phyloP scores from a whole-genome alignment of 2,113 vertebrate species.

The Chaetura pelagica region DNA sequence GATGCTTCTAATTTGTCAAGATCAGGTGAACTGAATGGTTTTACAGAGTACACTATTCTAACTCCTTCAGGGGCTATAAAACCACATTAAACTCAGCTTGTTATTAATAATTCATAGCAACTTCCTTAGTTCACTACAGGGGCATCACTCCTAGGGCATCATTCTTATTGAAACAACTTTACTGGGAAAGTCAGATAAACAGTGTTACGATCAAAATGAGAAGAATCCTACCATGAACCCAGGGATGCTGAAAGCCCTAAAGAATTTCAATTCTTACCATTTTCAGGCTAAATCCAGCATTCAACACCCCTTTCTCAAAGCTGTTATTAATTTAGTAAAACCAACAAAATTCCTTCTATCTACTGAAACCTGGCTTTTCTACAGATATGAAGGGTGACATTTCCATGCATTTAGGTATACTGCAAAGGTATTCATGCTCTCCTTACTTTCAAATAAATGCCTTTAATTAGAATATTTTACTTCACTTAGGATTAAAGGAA shows the following conservation, averaged over 20 bases:
- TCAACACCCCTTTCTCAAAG: neutral
- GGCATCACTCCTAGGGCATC: constrained; percentile 60
- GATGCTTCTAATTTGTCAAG: constrained; percentile 71
- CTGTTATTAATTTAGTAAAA: neutral
- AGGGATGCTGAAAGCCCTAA: neutral
- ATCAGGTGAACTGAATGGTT: constrained; percentile 67
- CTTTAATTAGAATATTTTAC: neutral
- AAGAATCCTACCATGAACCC: neutral
- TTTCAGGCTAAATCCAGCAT: neutral
- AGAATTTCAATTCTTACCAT: neutral
- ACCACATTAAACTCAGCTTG: constrained; percentile 43
- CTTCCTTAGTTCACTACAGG: constrained; percentile 65
- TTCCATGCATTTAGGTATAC: neutral
- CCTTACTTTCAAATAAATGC: neutral
- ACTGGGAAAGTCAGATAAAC: constrained; percentile 39
- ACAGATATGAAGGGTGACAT: neutral
- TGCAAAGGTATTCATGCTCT: neutral
- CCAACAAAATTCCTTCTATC: neutral
- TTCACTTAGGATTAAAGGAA: neutral
- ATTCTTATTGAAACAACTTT: constrained; percentile 46
- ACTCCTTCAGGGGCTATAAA: constrained; percentile 60
- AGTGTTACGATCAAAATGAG: constrained; percentile 19
- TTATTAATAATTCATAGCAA: constrained; percentile 76
- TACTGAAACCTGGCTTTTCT: neutral
- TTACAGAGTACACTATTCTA: constrained; percentile 28